Base-by-base conservation (phyloP, 2,888 invertebrate genomes). In the Tridacna crocea region DNA sequence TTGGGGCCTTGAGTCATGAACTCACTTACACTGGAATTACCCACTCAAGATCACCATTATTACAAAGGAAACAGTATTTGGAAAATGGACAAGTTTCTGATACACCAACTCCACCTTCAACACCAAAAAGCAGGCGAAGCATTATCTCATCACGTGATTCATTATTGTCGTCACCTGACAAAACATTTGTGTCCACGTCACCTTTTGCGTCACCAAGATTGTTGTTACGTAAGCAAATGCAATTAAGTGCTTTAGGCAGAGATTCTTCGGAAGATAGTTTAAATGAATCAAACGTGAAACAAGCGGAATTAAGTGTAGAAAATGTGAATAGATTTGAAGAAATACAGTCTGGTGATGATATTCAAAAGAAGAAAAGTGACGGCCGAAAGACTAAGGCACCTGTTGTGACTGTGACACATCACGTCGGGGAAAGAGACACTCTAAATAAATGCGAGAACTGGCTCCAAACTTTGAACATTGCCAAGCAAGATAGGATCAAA, bases 21-120 rank as follows among this genome's bases (percentile, higher is more conserved):
- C 72, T 81, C 17, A 80, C 70, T 26, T 47, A 85, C 19, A 65
- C 78, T 27, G 79, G 83, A 17, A 72, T 79, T 12, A 72, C 82
- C 22, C 78, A 84, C 65, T 77, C 80, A 36, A 79, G 79, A 15
- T 79, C 84, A 22, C 84, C 85, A 6, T 51, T 85, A 22, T 26
- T 80, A 26, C 72, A 63, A 26, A 79, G 75, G 55, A 79, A 74
- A 36, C 26, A 68, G 19, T 79, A 58, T 61, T 63, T 77, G 72
- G 85, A 85, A 75, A 85, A 85, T 66, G 85, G 82, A 61, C 79
- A 78, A 65, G 81, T 89, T 15, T 91, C 90, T 0, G 87, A 84
- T 51, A 91, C 91, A 2, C 91, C 91, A 17, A 91, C 90, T 0
- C 91, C 91, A 0, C 91, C 91, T 0, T 91, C 91, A 8, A 89